Conservation (phyloP, 2,113 vertebrate species). For the Pangasianodon gigas region DNA sequence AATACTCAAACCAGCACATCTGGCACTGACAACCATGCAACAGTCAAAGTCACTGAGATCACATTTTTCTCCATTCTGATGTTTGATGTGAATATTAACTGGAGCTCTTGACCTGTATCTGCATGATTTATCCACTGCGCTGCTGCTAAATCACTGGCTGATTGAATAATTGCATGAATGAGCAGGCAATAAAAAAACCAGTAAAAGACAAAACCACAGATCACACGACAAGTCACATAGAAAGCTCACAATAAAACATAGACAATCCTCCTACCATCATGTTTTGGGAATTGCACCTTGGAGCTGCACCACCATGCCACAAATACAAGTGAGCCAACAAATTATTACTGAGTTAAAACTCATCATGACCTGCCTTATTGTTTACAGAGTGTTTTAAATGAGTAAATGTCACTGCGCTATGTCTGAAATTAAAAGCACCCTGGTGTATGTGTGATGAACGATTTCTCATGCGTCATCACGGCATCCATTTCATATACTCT, state of each 20-base stretch:
- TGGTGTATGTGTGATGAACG: neutral
- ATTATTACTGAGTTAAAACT: neutral
- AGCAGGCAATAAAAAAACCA: neutral
- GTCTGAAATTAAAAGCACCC: slow-evolving; percentile 6
- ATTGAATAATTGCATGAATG: neutral
- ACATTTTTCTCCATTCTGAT: neutral
- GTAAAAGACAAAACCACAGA: neutral
- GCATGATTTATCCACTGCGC: neutral
- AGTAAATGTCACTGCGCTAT: neutral
- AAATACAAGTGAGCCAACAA: neutral
- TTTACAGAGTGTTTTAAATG: neutral
- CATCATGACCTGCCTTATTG: neutral
- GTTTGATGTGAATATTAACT: neutral
- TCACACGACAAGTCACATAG: neutral
- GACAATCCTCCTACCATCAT: neutral
- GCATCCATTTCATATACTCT: too few relatives aligned
- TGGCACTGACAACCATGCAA: neutral
- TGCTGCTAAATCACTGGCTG: slow-evolving; percentile 3
- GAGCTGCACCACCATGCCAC: neutral
- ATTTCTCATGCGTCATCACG: too few relatives aligned
- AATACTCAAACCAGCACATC: neutral
- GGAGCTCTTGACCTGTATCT: neutral
- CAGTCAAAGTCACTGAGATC: neutral
- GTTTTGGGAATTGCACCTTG: neutral
- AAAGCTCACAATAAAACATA: neutral